Base-by-base conservation (phyloP, 2,113 vertebrate species). In the Nesoenas mayeri region DNA sequence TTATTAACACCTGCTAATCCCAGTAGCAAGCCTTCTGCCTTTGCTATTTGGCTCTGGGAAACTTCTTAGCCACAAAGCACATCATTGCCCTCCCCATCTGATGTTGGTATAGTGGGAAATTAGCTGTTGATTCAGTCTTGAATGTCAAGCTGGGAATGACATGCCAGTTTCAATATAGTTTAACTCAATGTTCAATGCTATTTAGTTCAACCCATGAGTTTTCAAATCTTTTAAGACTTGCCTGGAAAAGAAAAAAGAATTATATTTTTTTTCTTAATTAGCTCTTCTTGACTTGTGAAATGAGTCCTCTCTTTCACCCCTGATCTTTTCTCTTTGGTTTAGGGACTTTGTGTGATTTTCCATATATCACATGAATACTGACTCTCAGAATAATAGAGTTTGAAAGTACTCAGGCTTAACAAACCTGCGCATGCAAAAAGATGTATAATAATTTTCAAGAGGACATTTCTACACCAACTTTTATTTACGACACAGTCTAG, bases 71-170 rank as follows among this genome's bases (percentile, higher is more conserved):
- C 34, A 19, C 56, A 54, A 48, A 36, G 14, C 2, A 1, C 24
- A 17, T 17, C 10, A 22, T 9, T 54, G 17, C 10, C 6, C 15
- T 67, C 21, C 29, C 10, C 0, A 1, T 28, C 36, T 20, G 11
- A 11, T 12, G 11, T 10, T 36, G 48, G 7, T 19, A 28, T 2
- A 21, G 18, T 0, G 1, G 66, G 15, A 34, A 61, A 25, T 44
- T 26, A 53, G 15, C 44, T 80, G 32, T 34, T 74, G 25, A 29
- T 73, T 84, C 12, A 28, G 17, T 53, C n/a, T 61, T 51, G 26
- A 65, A n/a, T 57, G 34, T 26, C 26, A 62, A 29, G n/a, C 32
- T 65, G 40, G 54, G 79, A 73, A 57, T 44, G 64, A 65, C 3
- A 10, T 73, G 44, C 22, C 13, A 7, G 2, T 79, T 85, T 60